Evolutionary conservation across 2,888 invertebrate species (phyloP).

Genomic region (Melieria omissa): DNA sequence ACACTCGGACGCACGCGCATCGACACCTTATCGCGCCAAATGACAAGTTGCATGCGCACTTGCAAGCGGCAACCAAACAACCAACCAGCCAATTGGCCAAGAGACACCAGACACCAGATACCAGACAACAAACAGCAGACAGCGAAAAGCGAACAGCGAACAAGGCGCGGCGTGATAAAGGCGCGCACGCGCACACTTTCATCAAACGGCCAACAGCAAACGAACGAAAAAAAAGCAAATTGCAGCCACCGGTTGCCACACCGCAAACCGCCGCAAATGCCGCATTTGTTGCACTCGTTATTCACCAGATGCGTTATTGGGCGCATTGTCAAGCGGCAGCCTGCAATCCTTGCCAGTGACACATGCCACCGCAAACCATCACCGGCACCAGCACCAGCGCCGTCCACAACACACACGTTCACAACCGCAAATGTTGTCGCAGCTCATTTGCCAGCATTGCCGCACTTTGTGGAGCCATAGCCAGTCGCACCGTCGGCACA

Average conservation of each 20-base stretch:
- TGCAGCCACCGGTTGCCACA: slow-evolving; percentile 30
- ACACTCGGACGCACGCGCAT: slow-evolving; percentile 7
- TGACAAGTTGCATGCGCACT: slow-evolving; percentile 35
- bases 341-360: slow-evolving; percentile 25
- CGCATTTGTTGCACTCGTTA: slow-evolving; percentile 19
- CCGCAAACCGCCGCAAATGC: slow-evolving; percentile 32
- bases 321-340: neutral
- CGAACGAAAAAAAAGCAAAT: neutral
- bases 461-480: neutral
- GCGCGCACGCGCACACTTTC: slow-evolving; percentile 10
- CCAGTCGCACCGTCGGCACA: too few species aligned
- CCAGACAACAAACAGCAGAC: too few species aligned
- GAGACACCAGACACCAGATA: slow-evolving; percentile 37
- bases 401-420: neutral
- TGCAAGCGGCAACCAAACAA: slow-evolving; percentile 18
- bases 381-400: slow-evolving; percentile 10
- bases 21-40: slow-evolving; percentile 36
- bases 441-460: slow-evolving; percentile 19
- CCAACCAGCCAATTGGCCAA: slow-evolving; percentile 39
- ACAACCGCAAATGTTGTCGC: slow-evolving; percentile 16
- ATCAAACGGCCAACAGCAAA: neutral
- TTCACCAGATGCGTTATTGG: slow-evolving; percentile 22
- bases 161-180: too few species aligned
- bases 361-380: slow-evolving; percentile 36
- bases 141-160: too few species aligned